Conservation (phyloP, 2,888 invertebrate species). For the Andrena hattorfiana region DNA sequence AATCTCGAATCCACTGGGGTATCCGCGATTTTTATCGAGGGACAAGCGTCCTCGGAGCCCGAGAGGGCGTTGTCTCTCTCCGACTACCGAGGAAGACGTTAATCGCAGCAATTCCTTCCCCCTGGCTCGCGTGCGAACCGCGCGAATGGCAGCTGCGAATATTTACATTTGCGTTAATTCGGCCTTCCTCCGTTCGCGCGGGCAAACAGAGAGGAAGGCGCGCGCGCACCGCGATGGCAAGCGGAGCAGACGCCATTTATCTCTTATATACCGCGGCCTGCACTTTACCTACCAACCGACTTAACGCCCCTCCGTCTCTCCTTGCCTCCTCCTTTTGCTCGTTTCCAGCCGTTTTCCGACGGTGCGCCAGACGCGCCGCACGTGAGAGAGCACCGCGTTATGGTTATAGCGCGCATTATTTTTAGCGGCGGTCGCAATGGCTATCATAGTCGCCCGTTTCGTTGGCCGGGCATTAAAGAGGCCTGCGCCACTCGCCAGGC, state of each 20-base stretch:
- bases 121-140: slow-evolving; percentile 21
- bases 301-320: slow-evolving; percentile 35
- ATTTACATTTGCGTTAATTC: slow-evolving; percentile 63
- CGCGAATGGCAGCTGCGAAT: slow-evolving; percentile 43
- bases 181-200: slow-evolving; percentile 15
- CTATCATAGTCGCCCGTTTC: slow-evolving; percentile 39
- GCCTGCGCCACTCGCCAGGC: not conserved
- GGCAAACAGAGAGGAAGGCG: not conserved
- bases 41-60: slow-evolving; percentile 21
- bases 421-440: slow-evolving; percentile 64
- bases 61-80: not conserved
- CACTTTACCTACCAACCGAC: slow-evolving; percentile 66
- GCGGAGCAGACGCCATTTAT: slow-evolving; percentile 51
- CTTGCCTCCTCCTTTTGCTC: slow-evolving; percentile 41
- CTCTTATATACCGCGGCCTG: slow-evolving; percentile 42
- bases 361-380: slow-evolving; percentile 67
- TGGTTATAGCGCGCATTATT: slow-evolving; percentile 72
- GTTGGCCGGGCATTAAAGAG: slow-evolving; percentile 5
- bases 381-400: slow-evolving; percentile 70
- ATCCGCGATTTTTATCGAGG: slow-evolving; percentile 30
- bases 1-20: slow-evolving; percentile 15
- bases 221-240: slow-evolving; percentile 12
- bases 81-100: slow-evolving; percentile 43
- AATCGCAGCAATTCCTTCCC: slow-evolving; percentile 57
- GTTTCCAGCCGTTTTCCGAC: slow-evolving; percentile 24